phyloP scores from a whole-genome alignment of 2,888 invertebrate species.

The Mayetiola destructor region DNA sequence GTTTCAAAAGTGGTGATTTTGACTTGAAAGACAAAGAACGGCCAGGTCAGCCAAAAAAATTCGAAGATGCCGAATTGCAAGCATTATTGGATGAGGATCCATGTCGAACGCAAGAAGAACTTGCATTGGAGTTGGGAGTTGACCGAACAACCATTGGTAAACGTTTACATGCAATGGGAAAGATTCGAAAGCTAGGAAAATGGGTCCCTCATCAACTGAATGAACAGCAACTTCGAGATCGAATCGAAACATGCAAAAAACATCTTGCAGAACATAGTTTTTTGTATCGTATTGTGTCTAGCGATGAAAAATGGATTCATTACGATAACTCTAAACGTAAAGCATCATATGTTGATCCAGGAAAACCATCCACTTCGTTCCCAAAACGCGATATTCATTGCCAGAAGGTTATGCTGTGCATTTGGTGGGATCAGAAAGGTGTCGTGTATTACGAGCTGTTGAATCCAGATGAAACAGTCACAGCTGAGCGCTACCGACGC shows the following conservation, averaged over 20 bases:
- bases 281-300: too few relatives aligned
- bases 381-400: too few relatives aligned
- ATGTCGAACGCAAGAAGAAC: background rate
- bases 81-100: background rate
- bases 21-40: conserved; percentile 12
- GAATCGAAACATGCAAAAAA: background rate
- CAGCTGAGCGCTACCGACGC: background rate
- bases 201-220: conserved; percentile 17
- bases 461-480: background rate
- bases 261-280: too few relatives aligned
- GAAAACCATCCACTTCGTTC: too few relatives aligned
- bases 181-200: conserved; percentile 16
- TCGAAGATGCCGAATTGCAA: background rate
- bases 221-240: background rate
- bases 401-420: too few relatives aligned
- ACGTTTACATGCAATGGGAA: conserved; percentile 4
- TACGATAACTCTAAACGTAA: too few relatives aligned
- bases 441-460: too few relatives aligned
- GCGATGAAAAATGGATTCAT: too few relatives aligned
- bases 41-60: background rate
- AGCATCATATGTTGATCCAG: too few relatives aligned
- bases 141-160: background rate
- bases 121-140: background rate
- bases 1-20: conserved; percentile 14
- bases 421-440: too few relatives aligned